Conservation (phyloP, 2,113 vertebrate species). For the Lampris megalopsis region DNA sequence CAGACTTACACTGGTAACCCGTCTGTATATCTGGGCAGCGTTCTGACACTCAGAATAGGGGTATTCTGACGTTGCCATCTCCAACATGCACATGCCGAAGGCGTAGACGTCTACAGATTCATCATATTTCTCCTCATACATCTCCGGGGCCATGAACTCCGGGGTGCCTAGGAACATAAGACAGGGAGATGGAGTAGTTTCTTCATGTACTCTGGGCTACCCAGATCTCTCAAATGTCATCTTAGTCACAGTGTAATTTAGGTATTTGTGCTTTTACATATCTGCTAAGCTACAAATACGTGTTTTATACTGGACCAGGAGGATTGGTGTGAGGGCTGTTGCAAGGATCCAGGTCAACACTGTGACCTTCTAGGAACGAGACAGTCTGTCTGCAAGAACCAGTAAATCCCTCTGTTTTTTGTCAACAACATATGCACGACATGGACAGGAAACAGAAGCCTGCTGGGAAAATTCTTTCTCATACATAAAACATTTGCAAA, state of each 20-base stretch:
- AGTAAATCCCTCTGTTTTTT: too few relatives aligned
- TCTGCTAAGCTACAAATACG: background rate
- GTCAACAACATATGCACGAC: too few relatives aligned
- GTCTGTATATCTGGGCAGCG: constrained; percentile 98
- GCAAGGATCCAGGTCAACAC: too few relatives aligned
- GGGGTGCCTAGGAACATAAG: constrained; percentile 93
- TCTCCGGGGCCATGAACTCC: constrained; percentile 99
- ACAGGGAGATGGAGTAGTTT: constrained; percentile 67
- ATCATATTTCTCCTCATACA: constrained; percentile 99
- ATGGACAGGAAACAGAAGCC: too few relatives aligned
- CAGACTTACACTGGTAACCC: constrained; percentile 98
- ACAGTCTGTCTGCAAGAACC: too few relatives aligned
- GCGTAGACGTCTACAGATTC: constrained; percentile 98
- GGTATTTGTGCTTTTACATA: background rate
- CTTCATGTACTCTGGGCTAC: too few relatives aligned
- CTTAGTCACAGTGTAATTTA: background rate
- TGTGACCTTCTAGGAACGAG: too few relatives aligned
- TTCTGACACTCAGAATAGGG: constrained; percentile 99
- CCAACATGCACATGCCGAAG: constrained; percentile 99
- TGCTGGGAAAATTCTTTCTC: too few relatives aligned
- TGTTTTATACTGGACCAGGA: too few relatives aligned
- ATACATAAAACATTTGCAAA: too few relatives aligned
- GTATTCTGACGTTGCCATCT: constrained; percentile 99
- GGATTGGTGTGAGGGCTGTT: too few relatives aligned
- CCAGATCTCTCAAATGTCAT: constrained; percentile 83